phyloP scores from a whole-genome alignment of 1,140 invertebrate species.

The Drosophila bipectinata region DNA sequence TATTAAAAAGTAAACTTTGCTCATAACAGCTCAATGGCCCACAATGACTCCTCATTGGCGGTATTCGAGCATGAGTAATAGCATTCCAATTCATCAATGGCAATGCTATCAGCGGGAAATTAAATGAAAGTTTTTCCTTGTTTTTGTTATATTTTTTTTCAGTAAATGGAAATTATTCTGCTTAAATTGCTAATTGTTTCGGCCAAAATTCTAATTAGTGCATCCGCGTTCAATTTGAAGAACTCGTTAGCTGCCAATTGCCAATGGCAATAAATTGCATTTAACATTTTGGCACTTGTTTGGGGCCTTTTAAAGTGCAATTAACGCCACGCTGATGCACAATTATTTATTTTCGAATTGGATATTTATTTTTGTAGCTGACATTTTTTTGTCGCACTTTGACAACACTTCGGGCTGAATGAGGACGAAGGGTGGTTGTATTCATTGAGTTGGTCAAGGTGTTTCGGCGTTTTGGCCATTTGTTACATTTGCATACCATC shows the following conservation, averaged over 20 bases:
- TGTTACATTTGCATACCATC: slow-evolving; percentile 41
- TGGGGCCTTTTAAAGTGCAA: slow-evolving; percentile 58
- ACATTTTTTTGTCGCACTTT: slow-evolving; percentile 28
- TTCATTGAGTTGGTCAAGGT: slow-evolving; percentile 62
- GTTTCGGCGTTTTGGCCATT: slow-evolving; percentile 41
- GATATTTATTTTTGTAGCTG: slow-evolving; percentile 13
- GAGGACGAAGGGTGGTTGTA: background rate
- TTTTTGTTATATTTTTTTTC: slow-evolving; percentile 1
- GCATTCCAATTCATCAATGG: slow-evolving; percentile 1
- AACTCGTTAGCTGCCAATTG: slow-evolving; percentile 40
- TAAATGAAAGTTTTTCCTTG: slow-evolving; percentile 32
- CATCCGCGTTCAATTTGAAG: slow-evolving; percentile 47
- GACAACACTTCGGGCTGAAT: slow-evolving; percentile 40
- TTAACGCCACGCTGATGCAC: slow-evolving; percentile 56
- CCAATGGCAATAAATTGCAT: slow-evolving; percentile 58
- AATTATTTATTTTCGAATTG: slow-evolving; percentile 49
- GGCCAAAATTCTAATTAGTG: slow-evolving; percentile 68
- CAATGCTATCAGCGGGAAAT: slow-evolving; percentile 20
- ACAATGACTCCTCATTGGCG: background rate
- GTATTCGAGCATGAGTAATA: slow-evolving; percentile 12
- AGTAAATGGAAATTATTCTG: slow-evolving; percentile 50
- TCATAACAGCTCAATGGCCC: slow-evolving; percentile 20
- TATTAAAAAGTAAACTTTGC: slow-evolving; percentile 30
- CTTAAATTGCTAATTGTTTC: slow-evolving; percentile 54
- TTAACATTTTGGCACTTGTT: slow-evolving; percentile 68